Base-by-base conservation (phyloP, 2,888 invertebrate genomes). In the Trissoscelio sp. region DNA sequence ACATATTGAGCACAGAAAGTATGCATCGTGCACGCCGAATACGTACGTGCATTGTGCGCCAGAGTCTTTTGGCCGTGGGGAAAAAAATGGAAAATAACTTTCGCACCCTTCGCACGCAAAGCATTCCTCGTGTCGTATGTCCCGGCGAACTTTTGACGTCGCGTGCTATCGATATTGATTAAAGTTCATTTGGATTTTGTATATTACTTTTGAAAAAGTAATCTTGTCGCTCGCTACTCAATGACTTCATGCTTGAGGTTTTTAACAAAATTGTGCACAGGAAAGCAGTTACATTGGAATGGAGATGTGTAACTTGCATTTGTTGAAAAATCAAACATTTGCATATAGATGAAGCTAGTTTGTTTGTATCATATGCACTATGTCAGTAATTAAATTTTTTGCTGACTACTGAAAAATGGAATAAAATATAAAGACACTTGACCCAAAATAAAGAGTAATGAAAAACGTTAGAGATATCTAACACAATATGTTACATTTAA, bases 31-130 rank as follows among this genome's bases (percentile, higher is more conserved):
- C 12, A 53, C 24, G 24, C 55, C 28, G 57, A 57, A 39, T 46
- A 55, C 48, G 48, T 62, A 81, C 58, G 48, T 51, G 79, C 60
- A 75, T 80, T 42, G 58, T 2, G 18, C 55, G 12, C 55, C 67
- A 37, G 31, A 37, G 51, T 22, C n/a, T 12, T 60, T 31, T 37
- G 20, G 77, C 22, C 55, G 18, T n/a, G 62, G 48, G 67, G 37
- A 53, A 44, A 82, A 77, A 81, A 75, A 70, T 53, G 22, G 57
- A 82, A 81, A 78, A 80, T 60, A 81, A 84, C 83, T 77, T 84
- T 84, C 79, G 85, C 83, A 82, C 81, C 74, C 83, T 77, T 66
- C 70, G 81, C 83, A 85, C 83, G 86, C 84, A 79, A 87, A 86
- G 84, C 84, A 84, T 87, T 84, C 81, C 81, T 81, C 72, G 72